Evolutionary conservation across 92 coral and sea anemone species (phyloP).

Genomic region (Montipora capitata): DNA sequence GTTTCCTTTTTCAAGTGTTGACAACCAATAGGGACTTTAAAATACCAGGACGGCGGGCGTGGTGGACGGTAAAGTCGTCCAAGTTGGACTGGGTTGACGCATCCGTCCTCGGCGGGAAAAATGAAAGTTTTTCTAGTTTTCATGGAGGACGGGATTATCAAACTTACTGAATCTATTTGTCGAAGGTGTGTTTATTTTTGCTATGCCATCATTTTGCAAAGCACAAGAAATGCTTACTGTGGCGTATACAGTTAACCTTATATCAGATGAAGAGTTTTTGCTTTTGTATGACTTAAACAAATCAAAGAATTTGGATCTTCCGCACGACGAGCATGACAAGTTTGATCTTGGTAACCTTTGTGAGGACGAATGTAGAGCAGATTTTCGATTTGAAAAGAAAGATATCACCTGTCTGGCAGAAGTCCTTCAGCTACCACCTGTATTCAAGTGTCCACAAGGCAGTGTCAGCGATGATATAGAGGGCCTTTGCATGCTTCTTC

Average conservation of each 20-base stretch:
- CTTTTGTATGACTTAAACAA: constrained; percentile 16
- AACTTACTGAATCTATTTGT: too few relatives aligned
- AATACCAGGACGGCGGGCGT: too few relatives aligned
- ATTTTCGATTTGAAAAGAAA: too few relatives aligned
- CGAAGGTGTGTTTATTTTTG: too few relatives aligned
- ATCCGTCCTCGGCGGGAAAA: too few relatives aligned
- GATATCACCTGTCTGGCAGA: neutral
- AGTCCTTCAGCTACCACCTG: neutral
- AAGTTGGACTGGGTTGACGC: too few relatives aligned
- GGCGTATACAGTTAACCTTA: constrained; percentile 30
- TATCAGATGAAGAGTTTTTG: constrained; percentile 34
- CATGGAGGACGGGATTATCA: too few relatives aligned
- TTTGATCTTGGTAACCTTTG: constrained; percentile 32
- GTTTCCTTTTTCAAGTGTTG: too few relatives aligned
- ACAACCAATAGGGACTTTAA: too few relatives aligned
- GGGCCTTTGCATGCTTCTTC: neutral
- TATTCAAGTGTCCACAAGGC: neutral
- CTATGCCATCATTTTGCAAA: constrained; percentile 20
- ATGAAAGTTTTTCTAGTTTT: too few relatives aligned
- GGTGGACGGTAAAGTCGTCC: too few relatives aligned
- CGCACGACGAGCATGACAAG: constrained; percentile 23
- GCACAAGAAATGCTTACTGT: constrained; percentile 12
- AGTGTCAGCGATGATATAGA: neutral
- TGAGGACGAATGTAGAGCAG: constrained; percentile 16
- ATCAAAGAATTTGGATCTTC: constrained; percentile 33